Conservation (phyloP, 2,113 vertebrate genomes). For the Sylvietta virens region DNA sequence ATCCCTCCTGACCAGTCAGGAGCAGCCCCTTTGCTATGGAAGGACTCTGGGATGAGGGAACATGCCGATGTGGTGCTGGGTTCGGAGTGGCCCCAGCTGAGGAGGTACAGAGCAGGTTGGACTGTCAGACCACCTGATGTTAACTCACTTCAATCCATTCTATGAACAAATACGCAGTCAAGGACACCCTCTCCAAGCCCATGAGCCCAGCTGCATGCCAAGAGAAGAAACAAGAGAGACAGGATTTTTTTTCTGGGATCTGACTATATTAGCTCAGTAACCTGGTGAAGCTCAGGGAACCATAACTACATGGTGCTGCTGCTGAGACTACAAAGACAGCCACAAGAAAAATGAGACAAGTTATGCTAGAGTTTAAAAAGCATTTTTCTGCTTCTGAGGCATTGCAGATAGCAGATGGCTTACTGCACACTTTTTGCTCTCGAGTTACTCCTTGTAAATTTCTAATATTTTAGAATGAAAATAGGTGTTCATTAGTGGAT, state of each 20-base stretch:
- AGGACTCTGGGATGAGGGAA: not conserved
- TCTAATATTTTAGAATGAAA: not conserved
- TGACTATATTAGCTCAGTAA: not conserved
- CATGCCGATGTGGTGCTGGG: rapidly evolving
- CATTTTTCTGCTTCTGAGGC: not conserved
- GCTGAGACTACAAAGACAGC: not conserved
- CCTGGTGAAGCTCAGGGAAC: not conserved
- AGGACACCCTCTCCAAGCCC: not conserved
- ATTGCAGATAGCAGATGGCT: not conserved
- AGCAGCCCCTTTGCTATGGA: rapidly evolving
- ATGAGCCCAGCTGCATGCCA: not conserved
- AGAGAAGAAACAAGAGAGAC: not conserved
- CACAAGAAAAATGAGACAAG: not conserved
- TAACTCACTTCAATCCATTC: not conserved
- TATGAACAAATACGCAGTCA: not conserved
- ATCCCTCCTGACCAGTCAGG: not conserved
- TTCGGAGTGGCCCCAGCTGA: not conserved
- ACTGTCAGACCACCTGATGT: not conserved
- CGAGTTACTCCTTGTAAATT: not conserved
- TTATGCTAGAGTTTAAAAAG: not conserved
- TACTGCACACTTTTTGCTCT: not conserved
- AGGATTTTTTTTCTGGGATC: not conserved
- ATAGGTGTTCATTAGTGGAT: not conserved
- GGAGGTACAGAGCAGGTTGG: not conserved
- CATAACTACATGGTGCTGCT: not conserved